Base-by-base conservation (phyloP, 2,797 vertebrate species). In the Syngnathus acus region DNA sequence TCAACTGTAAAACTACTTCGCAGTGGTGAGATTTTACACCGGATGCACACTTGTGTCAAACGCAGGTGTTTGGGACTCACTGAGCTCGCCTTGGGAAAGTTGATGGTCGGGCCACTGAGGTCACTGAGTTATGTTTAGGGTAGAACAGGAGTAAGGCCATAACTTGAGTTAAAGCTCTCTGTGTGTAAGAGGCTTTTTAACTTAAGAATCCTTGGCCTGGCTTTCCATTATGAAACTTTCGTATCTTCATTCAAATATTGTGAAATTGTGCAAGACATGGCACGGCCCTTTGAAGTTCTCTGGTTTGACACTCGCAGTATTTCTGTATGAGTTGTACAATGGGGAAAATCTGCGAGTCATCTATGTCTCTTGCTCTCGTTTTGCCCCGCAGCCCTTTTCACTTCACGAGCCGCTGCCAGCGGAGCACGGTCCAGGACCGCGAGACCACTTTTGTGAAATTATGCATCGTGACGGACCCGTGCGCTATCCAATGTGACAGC, bases 371-470 rank as follows among this genome's bases (percentile, higher is more conserved):
- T 38, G 63, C 23, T 59, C 26, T 61, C 23, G 6, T 37, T 55
- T 38, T 71, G 59, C 65, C 73, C 67, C 64, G 42, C 64, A 66
- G 76, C 65, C 43, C 23, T 69, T 71, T 77, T 71, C 57, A 47
- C 54, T 72, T 26, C 23, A 53, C 11, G 57, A 76, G 66, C 48
- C 38, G 50, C 14, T 65, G 54, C 55, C 62, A 66, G 70, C 4
- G 13, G n/a, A 77, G 60, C 57, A 70, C 55, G 42, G 71, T 70
- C 77, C 60, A 68, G 72, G 59, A 63, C 64, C 70, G 47, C 59
- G 45, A 72, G 68, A 65, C 66, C 39, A 59, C 71, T 79, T 74
- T 78, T 65, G 47, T 72, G 53, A 74, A 77, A 76, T 70, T 57
- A 68, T 68, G 65, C 65, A 71, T 69, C 32, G 58, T 58, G 70